These are phyloP conservation scores for Conus betulinus DNA, from an alignment of 1,140 invertebrate genomes.

Conservation along the genomic window DNA sequence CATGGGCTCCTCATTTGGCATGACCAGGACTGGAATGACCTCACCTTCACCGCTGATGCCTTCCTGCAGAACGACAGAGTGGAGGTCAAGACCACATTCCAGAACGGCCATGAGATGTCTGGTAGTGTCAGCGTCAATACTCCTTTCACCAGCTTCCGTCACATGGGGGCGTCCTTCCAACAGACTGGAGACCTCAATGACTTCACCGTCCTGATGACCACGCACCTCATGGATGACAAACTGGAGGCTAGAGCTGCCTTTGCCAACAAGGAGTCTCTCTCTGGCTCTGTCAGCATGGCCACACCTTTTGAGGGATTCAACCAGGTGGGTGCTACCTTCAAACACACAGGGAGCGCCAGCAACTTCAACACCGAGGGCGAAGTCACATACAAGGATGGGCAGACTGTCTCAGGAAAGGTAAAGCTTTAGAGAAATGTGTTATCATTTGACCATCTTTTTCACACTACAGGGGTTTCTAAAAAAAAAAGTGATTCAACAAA, in stretches of 20 bases:
- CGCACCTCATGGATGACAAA: slow-evolving; percentile 20
- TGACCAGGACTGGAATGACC: background rate
- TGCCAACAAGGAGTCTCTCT: background rate
- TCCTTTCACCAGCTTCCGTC: background rate
- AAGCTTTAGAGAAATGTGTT: background rate
- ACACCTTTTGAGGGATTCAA: slow-evolving; percentile 31
- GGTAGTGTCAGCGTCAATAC: slow-evolving; percentile 8
- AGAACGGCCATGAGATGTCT: background rate
- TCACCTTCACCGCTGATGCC: background rate
- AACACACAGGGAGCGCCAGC: slow-evolving; percentile 19
- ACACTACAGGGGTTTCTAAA: background rate
- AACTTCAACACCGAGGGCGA: slow-evolving; percentile 36
- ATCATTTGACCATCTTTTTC: background rate
- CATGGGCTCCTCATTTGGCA: background rate
- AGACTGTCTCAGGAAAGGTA: slow-evolving; percentile 23
- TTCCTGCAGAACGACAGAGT: no score
- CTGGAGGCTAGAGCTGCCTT: background rate
- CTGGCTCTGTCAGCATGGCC: slow-evolving; percentile 5
- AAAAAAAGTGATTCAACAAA: background rate
- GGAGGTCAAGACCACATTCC: slow-evolving; percentile 4
- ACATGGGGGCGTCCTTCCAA: slow-evolving; percentile 10
- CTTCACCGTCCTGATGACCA: slow-evolving; percentile 10
- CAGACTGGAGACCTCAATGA: slow-evolving; percentile 7
- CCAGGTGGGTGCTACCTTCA: slow-evolving; percentile 34
- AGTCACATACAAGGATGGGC: slow-evolving; percentile 35